A percentile compares a stretch with the other conserved stretches of the same genome.
Evolutionary conservation across 2,113 vertebrate genomes (phyloP).

Genomic region (Mus pahari): DNA sequence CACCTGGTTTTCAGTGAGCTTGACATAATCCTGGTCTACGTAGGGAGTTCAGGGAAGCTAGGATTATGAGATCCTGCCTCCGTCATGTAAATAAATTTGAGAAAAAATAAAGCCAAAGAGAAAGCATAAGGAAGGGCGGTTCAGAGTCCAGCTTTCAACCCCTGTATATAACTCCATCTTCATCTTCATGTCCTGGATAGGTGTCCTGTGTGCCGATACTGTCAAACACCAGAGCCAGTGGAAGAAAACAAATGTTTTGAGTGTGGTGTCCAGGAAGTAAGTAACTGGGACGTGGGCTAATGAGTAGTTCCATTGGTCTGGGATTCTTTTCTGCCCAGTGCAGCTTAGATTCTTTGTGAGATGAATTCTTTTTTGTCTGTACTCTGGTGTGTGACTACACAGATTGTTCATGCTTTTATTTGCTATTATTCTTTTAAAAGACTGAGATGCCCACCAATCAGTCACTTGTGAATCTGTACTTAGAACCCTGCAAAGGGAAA

Average conservation of each 20-base stretch:
- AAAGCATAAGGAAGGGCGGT: background rate
- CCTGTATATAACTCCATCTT: slow-evolving; percentile 29
- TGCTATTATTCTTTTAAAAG: slow-evolving; percentile 45
- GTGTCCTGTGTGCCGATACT: slow-evolving; percentile 98
- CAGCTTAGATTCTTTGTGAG: slow-evolving; percentile 42
- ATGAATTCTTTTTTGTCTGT: background rate
- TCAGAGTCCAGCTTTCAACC: background rate
- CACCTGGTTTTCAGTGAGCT: background rate
- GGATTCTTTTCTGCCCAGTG: background rate
- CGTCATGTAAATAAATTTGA: background rate
- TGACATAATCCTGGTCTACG: background rate
- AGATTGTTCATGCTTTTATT: background rate
- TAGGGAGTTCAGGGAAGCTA: background rate
- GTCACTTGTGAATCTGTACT: background rate
- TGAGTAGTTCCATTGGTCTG: slow-evolving; percentile 34
- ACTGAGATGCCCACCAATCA: background rate
- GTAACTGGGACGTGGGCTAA: slow-evolving; percentile 79
- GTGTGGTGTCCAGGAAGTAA: slow-evolving; percentile 99
- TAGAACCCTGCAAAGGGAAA: background rate
- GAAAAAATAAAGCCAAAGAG: background rate
- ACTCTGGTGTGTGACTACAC: background rate
- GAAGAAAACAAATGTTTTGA: slow-evolving; percentile 99
- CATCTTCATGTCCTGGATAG: slow-evolving; percentile 82
- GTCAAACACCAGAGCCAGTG: slow-evolving; percentile 97
- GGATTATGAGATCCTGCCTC: background rate